Base-by-base conservation (phyloP, 2,888 invertebrate genomes). In the Belgica antarctica region DNA sequence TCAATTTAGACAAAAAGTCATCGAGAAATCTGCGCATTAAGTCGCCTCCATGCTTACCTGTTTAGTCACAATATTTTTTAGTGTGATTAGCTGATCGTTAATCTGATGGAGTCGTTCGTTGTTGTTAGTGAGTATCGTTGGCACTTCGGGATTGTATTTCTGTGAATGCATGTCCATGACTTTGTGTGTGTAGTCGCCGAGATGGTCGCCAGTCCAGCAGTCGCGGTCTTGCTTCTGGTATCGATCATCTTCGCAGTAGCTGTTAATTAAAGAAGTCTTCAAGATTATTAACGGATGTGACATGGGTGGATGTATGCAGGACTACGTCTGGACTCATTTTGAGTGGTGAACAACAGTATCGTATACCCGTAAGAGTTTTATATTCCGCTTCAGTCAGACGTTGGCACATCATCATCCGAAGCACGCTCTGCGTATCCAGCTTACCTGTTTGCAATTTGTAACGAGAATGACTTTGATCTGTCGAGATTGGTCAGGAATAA, bases 391-490 rank as follows among this genome's bases (percentile, higher is more conserved):
- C n/a, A n/a, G n/a, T n/a, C n/a, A n/a, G n/a, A n/a, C n/a, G n/a
- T n/a, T n/a, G n/a, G n/a, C n/a, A n/a, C n/a, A n/a, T n/a, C n/a
- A n/a, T 41, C 10, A n/a, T 15, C 2, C 2, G 2, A 5, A 5
- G 41, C 41, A 41, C 15, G n/a, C 41, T 12, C 4, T 41, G 41
- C 41, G 46, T 19, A 36, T 36, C 28, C 10, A 70, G n/a, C 71
- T 79, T 74, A 80, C 75, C 86, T 85, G 79, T 92, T 90, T 2
- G 94, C 90, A 46, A 95, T 83, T 74, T 87, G 86, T 31, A 88
- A 86, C 81, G 93, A 96, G 78, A 95, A 90, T 75, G 90, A 89
- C 78, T 89, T 89, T 71, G 89, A 91, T 75, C 85, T 84, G 22
- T 86, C 84, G 66, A 88, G 83, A 12, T 85, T 85, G 5, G 86